A percentile compares a stretch with the other conserved stretches of the same genome.
These are phyloP conservation scores for Pangasius larnaudii DNA, from an alignment of 2,797 vertebrate genomes.

Conservation along the genomic window DNA sequence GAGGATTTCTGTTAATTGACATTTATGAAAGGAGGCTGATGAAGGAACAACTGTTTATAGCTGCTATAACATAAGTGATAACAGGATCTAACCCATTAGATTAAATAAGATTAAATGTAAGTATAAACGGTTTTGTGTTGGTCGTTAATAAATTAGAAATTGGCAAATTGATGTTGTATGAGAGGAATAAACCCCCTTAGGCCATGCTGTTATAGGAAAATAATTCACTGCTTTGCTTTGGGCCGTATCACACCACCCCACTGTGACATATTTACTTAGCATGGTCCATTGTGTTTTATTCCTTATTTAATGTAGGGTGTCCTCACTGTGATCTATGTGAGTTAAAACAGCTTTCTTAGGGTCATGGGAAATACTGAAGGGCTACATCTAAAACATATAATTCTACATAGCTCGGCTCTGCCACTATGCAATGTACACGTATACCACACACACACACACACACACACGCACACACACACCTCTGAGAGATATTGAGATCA, in stretches of 20 bases:
- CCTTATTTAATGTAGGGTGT: neutral
- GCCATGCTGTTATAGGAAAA: neutral
- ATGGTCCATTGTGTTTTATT: neutral
- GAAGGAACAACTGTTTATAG: neutral
- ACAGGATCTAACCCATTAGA: neutral
- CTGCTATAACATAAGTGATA: neutral
- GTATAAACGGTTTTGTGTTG: neutral
- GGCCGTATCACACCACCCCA: no score
- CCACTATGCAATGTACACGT: neutral
- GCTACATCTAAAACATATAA: neutral
- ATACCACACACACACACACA: neutral
- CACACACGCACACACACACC: neutral
- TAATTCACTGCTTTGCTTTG: neutral
- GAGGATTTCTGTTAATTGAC: neutral
- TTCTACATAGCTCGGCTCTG: neutral
- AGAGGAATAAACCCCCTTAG: neutral
- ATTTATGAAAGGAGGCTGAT: neutral
- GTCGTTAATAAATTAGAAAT: neutral
- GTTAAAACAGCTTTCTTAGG: neutral
- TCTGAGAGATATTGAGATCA: neutral
- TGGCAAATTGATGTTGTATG: neutral
- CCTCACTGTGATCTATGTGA: neutral
- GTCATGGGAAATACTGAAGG: neutral
- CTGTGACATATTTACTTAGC: neutral
- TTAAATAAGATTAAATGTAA: neutral